phyloP scores from a whole-genome alignment of 2,113 vertebrate genomes.

The Electrona antarctica region DNA sequence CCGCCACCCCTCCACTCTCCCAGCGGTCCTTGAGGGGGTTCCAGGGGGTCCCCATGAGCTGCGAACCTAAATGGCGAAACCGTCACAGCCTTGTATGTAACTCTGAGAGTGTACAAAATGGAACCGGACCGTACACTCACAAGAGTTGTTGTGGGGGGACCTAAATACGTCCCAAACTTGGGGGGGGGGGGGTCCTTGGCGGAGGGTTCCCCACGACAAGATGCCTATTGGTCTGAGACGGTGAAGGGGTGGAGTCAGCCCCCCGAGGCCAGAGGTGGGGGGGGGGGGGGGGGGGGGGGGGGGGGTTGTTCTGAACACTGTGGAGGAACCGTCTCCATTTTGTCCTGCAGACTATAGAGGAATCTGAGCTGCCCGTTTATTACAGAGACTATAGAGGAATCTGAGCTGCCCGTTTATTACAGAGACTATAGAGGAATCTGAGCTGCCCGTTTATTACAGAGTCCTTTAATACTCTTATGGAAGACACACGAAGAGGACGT shows the following conservation, averaged over 20 bases:
- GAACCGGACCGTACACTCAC: constrained; percentile 60
- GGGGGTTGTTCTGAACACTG: background rate
- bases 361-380: background rate
- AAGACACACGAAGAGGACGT: constrained; percentile 56
- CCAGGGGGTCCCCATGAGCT: constrained; percentile 80
- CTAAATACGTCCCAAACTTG: no score
- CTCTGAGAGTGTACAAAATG: constrained; percentile 73
- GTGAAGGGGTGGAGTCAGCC: background rate
- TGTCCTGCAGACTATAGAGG: constrained; percentile 13
- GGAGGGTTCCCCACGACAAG: no score
- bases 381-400: no score
- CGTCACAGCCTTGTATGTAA: no score
- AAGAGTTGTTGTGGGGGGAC: background rate
- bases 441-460: constrained; percentile 50
- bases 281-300: background rate
- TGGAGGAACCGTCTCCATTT: constrained; percentile 17
- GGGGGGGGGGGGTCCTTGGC: no score
- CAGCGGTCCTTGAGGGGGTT: constrained; percentile 73
- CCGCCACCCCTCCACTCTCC: no score
- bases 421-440: constrained; percentile 1
- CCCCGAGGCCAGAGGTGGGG: background rate
- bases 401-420: background rate
- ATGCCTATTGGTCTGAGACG: constrained; percentile 8
- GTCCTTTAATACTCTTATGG: constrained; percentile 63
- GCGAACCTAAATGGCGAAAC: constrained; percentile 46